phyloP scores from a whole-genome alignment of 92 coral and sea anemone genomes.

The Micromussa lordhowensis region DNA sequence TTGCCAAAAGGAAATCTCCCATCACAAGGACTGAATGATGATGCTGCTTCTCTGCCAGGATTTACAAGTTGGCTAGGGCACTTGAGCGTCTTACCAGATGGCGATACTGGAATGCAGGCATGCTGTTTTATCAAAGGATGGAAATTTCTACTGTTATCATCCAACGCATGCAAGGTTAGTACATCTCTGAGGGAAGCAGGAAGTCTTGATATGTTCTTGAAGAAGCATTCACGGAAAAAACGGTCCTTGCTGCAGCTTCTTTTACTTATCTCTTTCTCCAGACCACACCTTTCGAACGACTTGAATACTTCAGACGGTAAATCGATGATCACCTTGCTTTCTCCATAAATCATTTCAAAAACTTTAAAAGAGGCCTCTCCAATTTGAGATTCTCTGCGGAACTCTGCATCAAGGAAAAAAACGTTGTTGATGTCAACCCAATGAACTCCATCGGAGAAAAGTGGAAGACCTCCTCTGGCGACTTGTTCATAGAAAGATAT shows the following conservation, averaged over 20 bases:
- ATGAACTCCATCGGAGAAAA: constrained; percentile 68
- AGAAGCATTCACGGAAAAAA: constrained; percentile 66
- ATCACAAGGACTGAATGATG: constrained; percentile 66
- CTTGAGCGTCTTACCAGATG: constrained; percentile 66
- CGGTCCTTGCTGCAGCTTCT: constrained; percentile 43
- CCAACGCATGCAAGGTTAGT: constrained; percentile 63
- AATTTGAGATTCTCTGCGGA: constrained; percentile 35
- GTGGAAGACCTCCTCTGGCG: neutral
- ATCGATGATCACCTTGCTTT: constrained; percentile 60
- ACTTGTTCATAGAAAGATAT: constrained; percentile 50
- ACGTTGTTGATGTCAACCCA: constrained; percentile 56
- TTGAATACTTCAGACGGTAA: constrained; percentile 54
- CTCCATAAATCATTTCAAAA: constrained; percentile 18
- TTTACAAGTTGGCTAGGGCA: constrained; percentile 69
- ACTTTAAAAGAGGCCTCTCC: constrained; percentile 58
- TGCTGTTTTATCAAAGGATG: constrained; percentile 19
- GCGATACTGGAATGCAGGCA: constrained; percentile 79
- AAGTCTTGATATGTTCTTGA: constrained; percentile 45
- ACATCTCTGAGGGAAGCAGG: constrained; percentile 44
- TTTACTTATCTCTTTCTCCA: neutral
- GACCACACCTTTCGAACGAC: constrained; percentile 58
- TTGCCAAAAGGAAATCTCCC: constrained; percentile 71
- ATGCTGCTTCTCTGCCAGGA: constrained; percentile 61
- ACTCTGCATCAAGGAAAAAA: constrained; percentile 62
- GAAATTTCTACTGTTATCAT: constrained; percentile 19